These are phyloP conservation scores for Venturia canescens DNA, from an alignment of 1,140 invertebrate species.

Conservation along the genomic window DNA sequence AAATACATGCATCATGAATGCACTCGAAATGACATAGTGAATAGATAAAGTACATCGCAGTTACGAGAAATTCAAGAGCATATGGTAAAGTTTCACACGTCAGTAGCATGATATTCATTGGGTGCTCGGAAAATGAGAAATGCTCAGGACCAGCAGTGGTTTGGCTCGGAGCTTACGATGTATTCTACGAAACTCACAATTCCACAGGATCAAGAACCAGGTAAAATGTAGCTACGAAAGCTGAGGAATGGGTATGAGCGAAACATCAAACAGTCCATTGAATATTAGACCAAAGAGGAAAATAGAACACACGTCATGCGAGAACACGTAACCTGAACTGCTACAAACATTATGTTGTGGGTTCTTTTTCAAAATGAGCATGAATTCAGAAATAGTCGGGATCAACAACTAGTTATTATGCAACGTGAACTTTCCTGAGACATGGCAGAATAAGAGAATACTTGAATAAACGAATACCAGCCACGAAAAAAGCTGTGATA, in stretches of 20 bases:
- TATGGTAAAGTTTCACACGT: slow-evolving; percentile 55
- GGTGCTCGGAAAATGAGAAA: slow-evolving; percentile 19
- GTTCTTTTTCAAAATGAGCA: too few relatives aligned
- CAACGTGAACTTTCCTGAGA: too few relatives aligned
- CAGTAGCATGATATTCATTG: slow-evolving; percentile 41
- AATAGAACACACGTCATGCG: not conserved
- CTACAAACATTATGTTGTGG: not conserved
- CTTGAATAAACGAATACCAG: too few relatives aligned
- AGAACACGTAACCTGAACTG: not conserved
- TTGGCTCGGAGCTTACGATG: slow-evolving; percentile 1
- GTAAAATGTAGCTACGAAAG: not conserved
- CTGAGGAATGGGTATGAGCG: not conserved
- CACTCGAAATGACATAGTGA: not conserved
- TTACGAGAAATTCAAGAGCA: slow-evolving; percentile 27
- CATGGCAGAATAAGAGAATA: too few relatives aligned
- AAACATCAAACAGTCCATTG: slow-evolving; percentile 1
- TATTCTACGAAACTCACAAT: not conserved
- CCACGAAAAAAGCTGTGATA: too few relatives aligned
- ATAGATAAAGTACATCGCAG: slow-evolving; percentile 1
- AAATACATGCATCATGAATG: too few relatives aligned
- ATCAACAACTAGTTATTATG: too few relatives aligned
- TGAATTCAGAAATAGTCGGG: too few relatives aligned
- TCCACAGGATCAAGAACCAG: not conserved
- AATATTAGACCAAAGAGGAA: slow-evolving; percentile 14
- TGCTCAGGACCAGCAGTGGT: slow-evolving; percentile 27